Evolutionary conservation across 2,888 invertebrate genomes (phyloP), one percentile per base, ranked within the genome.

Genomic region (Athalia cordata): DNA sequence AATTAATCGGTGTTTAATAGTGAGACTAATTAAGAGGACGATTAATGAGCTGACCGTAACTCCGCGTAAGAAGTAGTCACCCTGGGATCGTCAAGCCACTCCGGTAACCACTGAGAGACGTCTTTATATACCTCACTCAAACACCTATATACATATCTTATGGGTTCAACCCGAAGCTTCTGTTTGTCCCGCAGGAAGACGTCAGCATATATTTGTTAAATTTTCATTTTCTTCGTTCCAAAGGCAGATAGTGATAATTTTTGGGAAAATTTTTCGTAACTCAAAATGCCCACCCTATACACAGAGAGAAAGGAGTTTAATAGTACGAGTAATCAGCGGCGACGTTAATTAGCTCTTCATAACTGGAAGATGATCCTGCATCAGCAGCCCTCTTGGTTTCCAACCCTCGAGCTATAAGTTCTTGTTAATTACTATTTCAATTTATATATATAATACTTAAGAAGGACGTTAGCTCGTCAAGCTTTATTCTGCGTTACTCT

Each of bases 1-100:
- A 75, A 75, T 75, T 64, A 75, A 75, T 75, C 49, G 75, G 64
- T 62, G 75, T 75, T 75, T 64, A 75, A 75, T 75, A 62, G 75
- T 43, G 64, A 11, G 50, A 50, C 75, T 75, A 75, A 75, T 75
- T 75, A 52, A 64, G 75, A 75, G 62, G 75, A 62, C 49, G 75
- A 75, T 75, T 75, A 75, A 75, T 75, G 75, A 75, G 62, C 75
- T 45, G 50, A 50, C 43, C 49, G 50, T 70, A 57, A 70, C 70
- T 57, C 43, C 43, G 72, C 55, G 55, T 50, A 64, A 75, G 75
- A 75, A 75, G 47, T 59, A n/a, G 55, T 15, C 15, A 55, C 57
- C 47, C 55, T 6, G 45, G 29, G 74, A 74, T 47, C 62, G 43
- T 62, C 8, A n/a, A 8, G 64, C 62, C 29, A 52, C 29, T 62